Evolutionary conservation across 2,113 vertebrate species (phyloP), one percentile per base, ranked within the genome.

Genomic region (Hemichromis elongatus): DNA sequence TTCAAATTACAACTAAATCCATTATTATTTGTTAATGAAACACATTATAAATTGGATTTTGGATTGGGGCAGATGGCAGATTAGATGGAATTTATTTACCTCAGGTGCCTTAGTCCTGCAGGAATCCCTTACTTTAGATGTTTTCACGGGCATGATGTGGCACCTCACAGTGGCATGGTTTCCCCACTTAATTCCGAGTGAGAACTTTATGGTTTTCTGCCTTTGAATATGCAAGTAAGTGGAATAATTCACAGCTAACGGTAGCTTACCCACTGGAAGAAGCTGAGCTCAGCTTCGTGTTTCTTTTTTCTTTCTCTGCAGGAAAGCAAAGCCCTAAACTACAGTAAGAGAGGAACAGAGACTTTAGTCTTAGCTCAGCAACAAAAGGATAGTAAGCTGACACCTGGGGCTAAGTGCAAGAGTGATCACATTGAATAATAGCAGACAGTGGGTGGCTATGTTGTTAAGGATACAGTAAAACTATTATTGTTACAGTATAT

Each of bases 281-380:
- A 77, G 82, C 82, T 87, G 82, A 87, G 85, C 82, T 92, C 86
- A 89, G 85, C 80, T 9, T 79, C 54, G 9, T 53, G 55, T 63
- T 53, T 37, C 42, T n/a, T 77, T 42, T 70, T 53, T 79, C 19
- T 82, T 42, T 81, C 40, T 66, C 79, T 77, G 40, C 82, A 79
- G 75, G 40, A 28, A 5, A 16, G 63, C 7, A 47, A 68, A 80
- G 45, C 57, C 45, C 66, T 59, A 77, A 81, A 82, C 45, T 55
- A 59, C 45, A 24, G 14, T 8, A 45, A 57, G 11, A 26, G 70
- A 52, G 26, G 10, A 80, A 79, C n/a, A 61, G 3, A 63, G 10
- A 55, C 52, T 70, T 88, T 84, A 73, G 26, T 78, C 63, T 82
- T 80, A 79, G 57, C 75, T 86, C 79, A 75, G 70, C 45, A 75